A percentile compares a stretch with the other conserved stretches of the same genome.
phyloP scores from a whole-genome alignment of 2,797 vertebrate species.

The Coranthus polyacanthus region DNA sequence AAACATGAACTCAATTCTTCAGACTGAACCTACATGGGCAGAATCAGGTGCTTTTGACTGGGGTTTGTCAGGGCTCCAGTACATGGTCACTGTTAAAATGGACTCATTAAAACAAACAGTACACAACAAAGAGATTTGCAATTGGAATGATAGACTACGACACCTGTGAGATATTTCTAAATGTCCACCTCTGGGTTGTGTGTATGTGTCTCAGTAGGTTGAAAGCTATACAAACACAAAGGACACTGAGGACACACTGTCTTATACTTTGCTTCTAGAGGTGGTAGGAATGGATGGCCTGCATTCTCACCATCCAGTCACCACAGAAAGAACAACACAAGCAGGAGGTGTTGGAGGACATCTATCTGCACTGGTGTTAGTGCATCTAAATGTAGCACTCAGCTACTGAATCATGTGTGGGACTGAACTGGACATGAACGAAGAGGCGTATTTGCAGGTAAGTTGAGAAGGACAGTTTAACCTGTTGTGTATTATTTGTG shows the following conservation, averaged over 20 bases:
- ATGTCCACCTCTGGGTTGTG: too few relatives aligned
- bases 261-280: constrained; percentile 18
- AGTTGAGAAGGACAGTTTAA: constrained; percentile 46
- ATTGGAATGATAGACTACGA: too few relatives aligned
- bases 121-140: too few relatives aligned
- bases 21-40: too few relatives aligned
- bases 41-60: too few relatives aligned
- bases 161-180: too few relatives aligned
- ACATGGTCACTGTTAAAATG: too few relatives aligned
- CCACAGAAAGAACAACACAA: constrained; percentile 30
- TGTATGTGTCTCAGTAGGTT: too few relatives aligned
- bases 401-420: constrained; percentile 36
- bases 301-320: constrained; percentile 9
- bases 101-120: too few relatives aligned
- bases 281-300: constrained; percentile 10
- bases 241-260: constrained; percentile 12
- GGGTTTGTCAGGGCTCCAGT: too few relatives aligned
- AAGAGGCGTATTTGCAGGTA: constrained; percentile 36
- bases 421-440: constrained; percentile 32
- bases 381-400: constrained; percentile 31
- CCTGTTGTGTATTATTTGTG: constrained; percentile 48
- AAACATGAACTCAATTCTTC: too few relatives aligned
- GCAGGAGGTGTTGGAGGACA: constrained; percentile 17
- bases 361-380: constrained; percentile 15
- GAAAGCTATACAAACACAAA: constrained; percentile 13